These are phyloP conservation scores for Drosophila pseudoobscura DNA, from an alignment of 1,140 invertebrate species.

Conservation along the genomic window DNA sequence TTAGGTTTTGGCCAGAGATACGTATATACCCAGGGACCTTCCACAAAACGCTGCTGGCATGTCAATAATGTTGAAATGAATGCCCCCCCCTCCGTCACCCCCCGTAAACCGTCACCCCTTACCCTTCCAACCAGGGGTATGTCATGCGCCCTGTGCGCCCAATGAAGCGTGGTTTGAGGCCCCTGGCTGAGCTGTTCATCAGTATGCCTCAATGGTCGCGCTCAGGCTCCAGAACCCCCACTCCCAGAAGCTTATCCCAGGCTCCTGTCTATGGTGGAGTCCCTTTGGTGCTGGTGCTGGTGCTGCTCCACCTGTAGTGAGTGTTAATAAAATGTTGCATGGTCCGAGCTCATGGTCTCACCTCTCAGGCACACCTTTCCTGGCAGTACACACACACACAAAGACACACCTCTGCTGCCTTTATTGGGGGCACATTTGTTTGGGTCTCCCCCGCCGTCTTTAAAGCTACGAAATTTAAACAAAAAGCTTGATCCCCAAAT, in stretches of 20 bases:
- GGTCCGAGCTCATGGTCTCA: not conserved
- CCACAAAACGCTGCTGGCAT: constrained; percentile 69
- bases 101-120: not conserved
- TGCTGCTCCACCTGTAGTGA: constrained; percentile 1
- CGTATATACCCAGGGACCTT: constrained; percentile 31
- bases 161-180: constrained; percentile 36
- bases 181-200: constrained; percentile 40
- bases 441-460: not conserved
- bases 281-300: not conserved
- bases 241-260: not conserved
- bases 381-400: constrained; percentile 27
- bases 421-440: constrained; percentile 34
- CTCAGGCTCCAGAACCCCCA: not conserved
- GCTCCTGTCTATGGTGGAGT: no score
- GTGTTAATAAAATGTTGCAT: constrained; percentile 60
- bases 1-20: constrained; percentile 32
- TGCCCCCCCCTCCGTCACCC: constrained; percentile 27
- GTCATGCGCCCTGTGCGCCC: constrained; percentile 47
- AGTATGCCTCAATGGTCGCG: constrained; percentile 36
- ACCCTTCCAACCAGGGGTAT: constrained; percentile 20
- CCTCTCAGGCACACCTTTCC: constrained; percentile 47
- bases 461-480: constrained; percentile 54
- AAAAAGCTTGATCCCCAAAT: constrained; percentile 51
- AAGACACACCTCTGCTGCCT: not conserved
- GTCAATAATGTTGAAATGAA: constrained; percentile 81